Evolutionary conservation across 2,113 vertebrate genomes (phyloP), one percentile per base, ranked within the genome.

Genomic region (Chlorodrepanis virens): DNA sequence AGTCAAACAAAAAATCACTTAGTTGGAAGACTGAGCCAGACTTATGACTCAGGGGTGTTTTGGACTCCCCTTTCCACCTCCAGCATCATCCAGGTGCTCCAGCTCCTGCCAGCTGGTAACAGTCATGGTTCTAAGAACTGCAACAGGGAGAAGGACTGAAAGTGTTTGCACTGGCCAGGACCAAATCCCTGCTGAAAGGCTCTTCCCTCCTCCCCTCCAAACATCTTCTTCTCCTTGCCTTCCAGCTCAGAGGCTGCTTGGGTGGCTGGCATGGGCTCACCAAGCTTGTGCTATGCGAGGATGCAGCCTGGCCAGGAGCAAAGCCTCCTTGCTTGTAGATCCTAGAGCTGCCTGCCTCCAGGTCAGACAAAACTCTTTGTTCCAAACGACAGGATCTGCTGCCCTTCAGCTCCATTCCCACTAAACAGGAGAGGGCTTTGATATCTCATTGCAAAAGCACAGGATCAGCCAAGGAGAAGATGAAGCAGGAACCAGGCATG

Each of bases 101-200:
- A 74, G 90, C 57, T 93, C 87, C 67, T 53, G 67, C 23, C 85
- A 93, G 90, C 71, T 96, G 87, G 25, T 49, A 93, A 57, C 1
- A 4, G 68, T 44, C 80, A 59, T 0, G 0, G 79, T 33, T 77
- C 57, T 1, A 3, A 86, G n/a, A 35, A 10, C 57, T 28, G 49
- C 24, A 71, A 22, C 1, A 5, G 17, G 50, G 24, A 90, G 21
- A 83, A 56, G 54, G 53, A 24, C 0, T 49, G 16, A 52, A 90
- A 86, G 68, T 10, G 12, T 31, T 80, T 39, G 40, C 0, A 2
- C 2, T 42, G 54, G 54, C 54, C 82, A 64, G 56, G 56, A 60
- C 39, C 15, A 86, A 71, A 53, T 2, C 40, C 31, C 47, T 47
- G 71, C 71, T 54, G n/a, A 81, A 93, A 81, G 33, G 35, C 21